Evolutionary conservation across 2,113 vertebrate species (phyloP), one percentile per base, ranked within the genome.

Genomic region (Mohoua ochrocephala): DNA sequence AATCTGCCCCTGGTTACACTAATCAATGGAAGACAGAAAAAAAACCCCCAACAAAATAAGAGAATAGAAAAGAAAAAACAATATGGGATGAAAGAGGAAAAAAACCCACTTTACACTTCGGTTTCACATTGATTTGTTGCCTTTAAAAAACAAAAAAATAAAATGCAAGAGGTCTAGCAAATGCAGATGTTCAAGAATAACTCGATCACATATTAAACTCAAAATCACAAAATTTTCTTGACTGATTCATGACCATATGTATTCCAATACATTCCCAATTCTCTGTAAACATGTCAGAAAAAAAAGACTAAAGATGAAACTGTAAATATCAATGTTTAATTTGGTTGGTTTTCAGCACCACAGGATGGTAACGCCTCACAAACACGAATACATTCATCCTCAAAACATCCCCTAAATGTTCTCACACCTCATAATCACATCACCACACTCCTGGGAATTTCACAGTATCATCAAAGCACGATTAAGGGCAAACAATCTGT

Each of bases 401-500:
- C n/a, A 35, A 30, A 61, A 41, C 35, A 41, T 31, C 26, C 13
- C 44, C 28, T 24, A 49, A 39, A 59, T 39, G 9, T 28, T 73
- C 89, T 61, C 37, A 15, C 45, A 49, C 11, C 8, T 75, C 57
- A 30, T 26, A 22, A 64, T 42, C 30, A 47, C 63, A 86, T 35
- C 49, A 39, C 30, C 56, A 17, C 11, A 44, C 54, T 80, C 35
- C 26, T 47, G 68, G 30, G 71, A 80, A 50, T 80, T 59, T 64
- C 45, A 60, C 3, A 1, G 1, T 18, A 42, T 14, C 27, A 71
- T 28, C 30, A 56, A 71, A 79, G 44, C 52, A 75, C 0, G 0
- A 79, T 65, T 74, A 52, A 64, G 69, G 56, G 45, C 56, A 61
- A 42, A 24, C 41, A 60, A 7, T 2, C 33, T 59, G 52, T 54